phyloP scores from a whole-genome alignment of 1,140 invertebrate genomes.

The Babylonia areolata region DNA sequence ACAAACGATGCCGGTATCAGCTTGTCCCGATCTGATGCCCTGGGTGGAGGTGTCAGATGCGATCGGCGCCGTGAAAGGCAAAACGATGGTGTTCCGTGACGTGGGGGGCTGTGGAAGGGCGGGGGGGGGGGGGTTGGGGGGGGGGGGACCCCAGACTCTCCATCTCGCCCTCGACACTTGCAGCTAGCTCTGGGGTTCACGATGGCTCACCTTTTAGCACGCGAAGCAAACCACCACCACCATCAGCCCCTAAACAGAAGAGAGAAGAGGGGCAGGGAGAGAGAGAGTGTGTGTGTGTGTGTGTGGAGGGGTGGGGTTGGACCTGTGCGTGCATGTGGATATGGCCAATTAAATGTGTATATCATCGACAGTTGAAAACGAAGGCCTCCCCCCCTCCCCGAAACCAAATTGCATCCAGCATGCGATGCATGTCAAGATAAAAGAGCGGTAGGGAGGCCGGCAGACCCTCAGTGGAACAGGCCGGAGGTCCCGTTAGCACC shows the following conservation, averaged over 20 bases:
- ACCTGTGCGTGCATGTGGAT: slow-evolving; percentile 37
- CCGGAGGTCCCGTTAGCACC: neutral
- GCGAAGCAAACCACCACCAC: no score
- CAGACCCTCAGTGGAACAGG: slow-evolving; percentile 7
- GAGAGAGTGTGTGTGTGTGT: no score
- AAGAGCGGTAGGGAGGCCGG: neutral
- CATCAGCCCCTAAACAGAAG: no score
- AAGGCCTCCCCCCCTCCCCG: slow-evolving; percentile 6
- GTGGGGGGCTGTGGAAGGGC: neutral
- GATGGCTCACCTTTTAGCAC: slow-evolving; percentile 15
- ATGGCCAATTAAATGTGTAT: slow-evolving; percentile 41
- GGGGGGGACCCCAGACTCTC: slow-evolving; percentile 4
- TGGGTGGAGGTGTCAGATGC: neutral
- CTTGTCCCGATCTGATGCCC: neutral
- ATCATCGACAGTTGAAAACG: slow-evolving; percentile 39
- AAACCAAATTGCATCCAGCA: slow-evolving; percentile 32
- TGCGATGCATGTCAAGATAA: slow-evolving; percentile 40
- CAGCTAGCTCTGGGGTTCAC: neutral
- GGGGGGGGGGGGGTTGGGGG: no score
- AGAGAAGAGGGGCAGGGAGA: neutral
- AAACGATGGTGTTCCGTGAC: neutral
- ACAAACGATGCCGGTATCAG: neutral
- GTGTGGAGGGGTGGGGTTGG: neutral
- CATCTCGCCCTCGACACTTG: slow-evolving; percentile 13
- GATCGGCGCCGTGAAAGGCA: neutral